A percentile compares a stretch with the other conserved stretches of the same genome.
These are phyloP conservation scores for Panthera uncia DNA, from an alignment of 2,113 vertebrate genomes.

Conservation along the genomic window DNA sequence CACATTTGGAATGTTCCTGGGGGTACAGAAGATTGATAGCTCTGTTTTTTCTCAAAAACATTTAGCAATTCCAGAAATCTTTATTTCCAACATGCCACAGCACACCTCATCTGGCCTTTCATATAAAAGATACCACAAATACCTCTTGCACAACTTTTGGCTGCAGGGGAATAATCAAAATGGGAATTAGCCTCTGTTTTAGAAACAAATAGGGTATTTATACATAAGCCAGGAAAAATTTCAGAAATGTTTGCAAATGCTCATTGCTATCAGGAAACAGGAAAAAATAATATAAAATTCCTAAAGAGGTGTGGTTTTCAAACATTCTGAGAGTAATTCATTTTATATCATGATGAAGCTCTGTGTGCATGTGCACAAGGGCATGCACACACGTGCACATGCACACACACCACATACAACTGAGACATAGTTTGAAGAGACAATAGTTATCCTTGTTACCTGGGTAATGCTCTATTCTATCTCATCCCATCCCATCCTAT, in stretches of 20 bases:
- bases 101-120: neutral
- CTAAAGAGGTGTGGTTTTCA: neutral
- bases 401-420: neutral
- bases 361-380: neutral
- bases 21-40: neutral
- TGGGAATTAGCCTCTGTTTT: neutral
- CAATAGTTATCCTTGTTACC: neutral
- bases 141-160: neutral
- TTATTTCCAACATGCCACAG: neutral
- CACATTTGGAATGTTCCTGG: neutral
- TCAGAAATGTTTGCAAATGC: neutral
- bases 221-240: neutral
- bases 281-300: neutral
- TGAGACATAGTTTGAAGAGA: neutral
- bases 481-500: neutral
- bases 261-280: neutral
- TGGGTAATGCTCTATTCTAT: neutral
- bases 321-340: neutral
- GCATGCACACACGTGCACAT: no score
- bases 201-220: neutral
- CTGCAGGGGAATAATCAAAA: neutral
- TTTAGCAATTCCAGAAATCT: slow-evolving; percentile 32
- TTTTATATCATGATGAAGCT: neutral
- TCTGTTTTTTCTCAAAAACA: slow-evolving; percentile 40
- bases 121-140: neutral